Evolutionary conservation across 2,888 invertebrate genomes (phyloP).

Genomic region (Sesia apiformis): DNA sequence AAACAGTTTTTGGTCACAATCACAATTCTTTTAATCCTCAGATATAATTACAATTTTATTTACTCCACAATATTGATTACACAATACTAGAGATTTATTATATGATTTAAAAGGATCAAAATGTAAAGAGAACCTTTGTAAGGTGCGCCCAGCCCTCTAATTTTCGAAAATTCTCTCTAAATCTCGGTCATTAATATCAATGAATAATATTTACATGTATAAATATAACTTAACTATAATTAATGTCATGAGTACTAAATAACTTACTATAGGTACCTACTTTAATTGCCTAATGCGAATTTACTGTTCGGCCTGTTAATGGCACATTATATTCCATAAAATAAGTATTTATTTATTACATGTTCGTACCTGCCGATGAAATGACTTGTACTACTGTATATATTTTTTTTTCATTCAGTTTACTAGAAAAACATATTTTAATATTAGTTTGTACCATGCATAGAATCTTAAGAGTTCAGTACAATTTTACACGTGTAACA

Average conservation of each 20-base stretch:
- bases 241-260: not conserved
- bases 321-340: constrained; percentile 47
- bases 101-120: too few relatives aligned
- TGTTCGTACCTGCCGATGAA: not conserved
- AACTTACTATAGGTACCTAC: constrained; percentile 2
- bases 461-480: constrained; percentile 4
- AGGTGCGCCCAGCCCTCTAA: too few relatives aligned
- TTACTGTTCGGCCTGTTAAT: constrained; percentile 46
- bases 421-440: not conserved
- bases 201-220: not conserved
- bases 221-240: not conserved
- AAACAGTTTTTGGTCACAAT: too few relatives aligned
- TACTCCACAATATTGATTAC: too few relatives aligned
- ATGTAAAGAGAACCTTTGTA: too few relatives aligned
- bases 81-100: too few relatives aligned
- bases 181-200: too few relatives aligned
- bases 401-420: not conserved
- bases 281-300: constrained; percentile 13
- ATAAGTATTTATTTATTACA: constrained; percentile 7
- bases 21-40: too few relatives aligned
- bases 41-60: too few relatives aligned
- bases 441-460: constrained; percentile 59
- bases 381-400: not conserved
- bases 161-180: too few relatives aligned
- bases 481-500: too few relatives aligned